Percentiles rank a stretch among this genome's conserved stretches.
phyloP scores from a whole-genome alignment of 2,888 invertebrate genomes.

The Euproctis similis region DNA sequence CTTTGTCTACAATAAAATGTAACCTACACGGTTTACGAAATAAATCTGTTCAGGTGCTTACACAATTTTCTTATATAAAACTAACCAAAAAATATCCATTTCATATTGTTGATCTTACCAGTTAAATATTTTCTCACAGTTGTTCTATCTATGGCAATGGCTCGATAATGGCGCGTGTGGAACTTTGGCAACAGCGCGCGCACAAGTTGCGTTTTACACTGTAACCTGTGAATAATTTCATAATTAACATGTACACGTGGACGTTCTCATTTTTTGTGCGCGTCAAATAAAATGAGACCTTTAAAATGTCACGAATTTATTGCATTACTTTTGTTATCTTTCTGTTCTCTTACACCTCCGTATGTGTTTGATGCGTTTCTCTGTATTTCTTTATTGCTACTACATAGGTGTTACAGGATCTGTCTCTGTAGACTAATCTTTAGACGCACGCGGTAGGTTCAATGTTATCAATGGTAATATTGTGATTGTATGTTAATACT shows the following conservation, averaged over 20 bases:
- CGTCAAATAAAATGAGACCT: not conserved
- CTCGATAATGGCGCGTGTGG: slow-evolving; percentile 10
- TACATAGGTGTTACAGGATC: too few relatives aligned
- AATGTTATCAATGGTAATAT: too few relatives aligned
- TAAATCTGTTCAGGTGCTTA: slow-evolving; percentile 7
- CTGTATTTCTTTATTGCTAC: too few relatives aligned
- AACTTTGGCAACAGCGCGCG: slow-evolving; percentile 10
- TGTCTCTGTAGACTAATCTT: too few relatives aligned
- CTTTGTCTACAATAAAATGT: not conserved
- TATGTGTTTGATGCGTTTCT: too few relatives aligned
- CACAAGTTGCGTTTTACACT: slow-evolving; percentile 8
- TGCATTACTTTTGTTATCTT: too few relatives aligned
- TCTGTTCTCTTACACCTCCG: too few relatives aligned
- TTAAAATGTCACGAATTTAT: not conserved
- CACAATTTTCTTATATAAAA: slow-evolving; percentile 11
- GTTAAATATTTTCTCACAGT: slow-evolving; percentile 29
- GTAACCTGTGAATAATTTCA: slow-evolving; percentile 10
- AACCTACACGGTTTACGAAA: slow-evolving; percentile 6
- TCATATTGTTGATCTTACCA: slow-evolving; percentile 14
- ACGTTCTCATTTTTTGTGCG: not conserved
- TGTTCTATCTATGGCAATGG: slow-evolving; percentile 19
- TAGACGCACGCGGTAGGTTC: too few relatives aligned
- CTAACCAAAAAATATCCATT: slow-evolving; percentile 10
- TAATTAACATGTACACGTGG: slow-evolving; percentile 4
- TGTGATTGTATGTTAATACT: too few relatives aligned